A percentile compares a stretch with the other conserved stretches of the same genome.
Evolutionary conservation across 2,888 invertebrate genomes (phyloP).

Genomic region (Abrostola triplasia): DNA sequence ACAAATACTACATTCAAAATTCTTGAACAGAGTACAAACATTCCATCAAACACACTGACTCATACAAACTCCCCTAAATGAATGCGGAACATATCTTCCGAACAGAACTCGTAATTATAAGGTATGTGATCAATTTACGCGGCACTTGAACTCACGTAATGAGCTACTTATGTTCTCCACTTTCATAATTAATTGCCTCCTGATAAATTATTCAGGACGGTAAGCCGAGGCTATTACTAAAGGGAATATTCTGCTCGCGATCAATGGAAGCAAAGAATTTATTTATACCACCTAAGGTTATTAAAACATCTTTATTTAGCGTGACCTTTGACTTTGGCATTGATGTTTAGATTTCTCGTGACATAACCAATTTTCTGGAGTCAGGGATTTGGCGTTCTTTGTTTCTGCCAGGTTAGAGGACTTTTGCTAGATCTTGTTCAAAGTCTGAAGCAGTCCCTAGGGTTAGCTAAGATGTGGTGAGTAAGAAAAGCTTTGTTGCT

Average conservation of each 20-base stretch:
- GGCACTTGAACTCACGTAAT: constrained; percentile 62
- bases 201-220: constrained; percentile 67
- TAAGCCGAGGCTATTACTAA: constrained; percentile 53
- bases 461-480: too few relatives aligned
- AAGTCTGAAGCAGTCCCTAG: too few relatives aligned
- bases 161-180: constrained; percentile 66
- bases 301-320: too few relatives aligned
- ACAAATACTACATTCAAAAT: neutral
- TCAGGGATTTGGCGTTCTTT: too few relatives aligned
- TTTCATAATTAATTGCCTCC: constrained; percentile 68
- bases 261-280: constrained; percentile 21
- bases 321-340: too few relatives aligned
- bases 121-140: constrained; percentile 50
- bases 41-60: neutral
- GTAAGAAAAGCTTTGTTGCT: too few relatives aligned
- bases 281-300: neutral
- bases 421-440: too few relatives aligned
- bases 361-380: too few relatives aligned
- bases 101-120: constrained; percentile 43
- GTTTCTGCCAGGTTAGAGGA: too few relatives aligned
- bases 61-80: neutral
- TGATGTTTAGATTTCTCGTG: too few relatives aligned
- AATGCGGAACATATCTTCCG: constrained; percentile 13
- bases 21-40: neutral
- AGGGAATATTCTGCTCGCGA: constrained; percentile 49